A percentile compares a stretch with the other conserved stretches of the same genome.
Conservation (phyloP, 2,113 vertebrate species). For the Stigmatopora argus region DNA sequence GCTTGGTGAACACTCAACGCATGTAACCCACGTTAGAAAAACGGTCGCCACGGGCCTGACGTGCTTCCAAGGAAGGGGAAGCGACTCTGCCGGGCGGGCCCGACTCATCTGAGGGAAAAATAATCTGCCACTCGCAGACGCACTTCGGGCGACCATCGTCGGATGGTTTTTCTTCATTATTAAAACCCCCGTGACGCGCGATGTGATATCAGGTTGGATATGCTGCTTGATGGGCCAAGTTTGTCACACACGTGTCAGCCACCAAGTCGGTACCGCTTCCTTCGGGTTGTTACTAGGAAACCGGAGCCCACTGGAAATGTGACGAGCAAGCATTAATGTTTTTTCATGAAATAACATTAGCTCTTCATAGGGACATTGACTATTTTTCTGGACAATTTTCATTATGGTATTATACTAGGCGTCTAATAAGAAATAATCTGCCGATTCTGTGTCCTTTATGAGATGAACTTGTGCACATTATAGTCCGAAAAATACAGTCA, state of each 20-base stretch:
- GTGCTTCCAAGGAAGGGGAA: background rate
- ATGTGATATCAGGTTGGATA: background rate
- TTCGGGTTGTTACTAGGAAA: constrained; percentile 66
- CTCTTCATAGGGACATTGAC: too few relatives aligned
- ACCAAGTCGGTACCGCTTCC: background rate
- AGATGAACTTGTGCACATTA: too few relatives aligned
- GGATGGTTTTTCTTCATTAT: background rate
- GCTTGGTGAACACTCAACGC: background rate
- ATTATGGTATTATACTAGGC: too few relatives aligned
- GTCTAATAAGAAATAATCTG: too few relatives aligned
- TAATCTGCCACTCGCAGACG: background rate
- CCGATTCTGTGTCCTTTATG: too few relatives aligned
- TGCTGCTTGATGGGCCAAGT: constrained; percentile 1
- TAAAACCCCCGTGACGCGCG: background rate
- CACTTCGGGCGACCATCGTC: background rate
- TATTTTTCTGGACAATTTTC: too few relatives aligned
- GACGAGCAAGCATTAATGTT: constrained; percentile 8
- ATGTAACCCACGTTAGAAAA: background rate
- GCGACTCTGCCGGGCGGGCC: background rate
- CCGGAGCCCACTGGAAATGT: constrained; percentile 38
- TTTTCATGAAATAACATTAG: too few relatives aligned
- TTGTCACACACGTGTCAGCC: background rate
- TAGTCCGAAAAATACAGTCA: too few relatives aligned
- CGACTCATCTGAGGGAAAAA: background rate
- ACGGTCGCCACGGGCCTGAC: background rate